These are phyloP conservation scores for Piaya cayana DNA, from an alignment of 2,113 vertebrate species.

Conservation along the genomic window DNA sequence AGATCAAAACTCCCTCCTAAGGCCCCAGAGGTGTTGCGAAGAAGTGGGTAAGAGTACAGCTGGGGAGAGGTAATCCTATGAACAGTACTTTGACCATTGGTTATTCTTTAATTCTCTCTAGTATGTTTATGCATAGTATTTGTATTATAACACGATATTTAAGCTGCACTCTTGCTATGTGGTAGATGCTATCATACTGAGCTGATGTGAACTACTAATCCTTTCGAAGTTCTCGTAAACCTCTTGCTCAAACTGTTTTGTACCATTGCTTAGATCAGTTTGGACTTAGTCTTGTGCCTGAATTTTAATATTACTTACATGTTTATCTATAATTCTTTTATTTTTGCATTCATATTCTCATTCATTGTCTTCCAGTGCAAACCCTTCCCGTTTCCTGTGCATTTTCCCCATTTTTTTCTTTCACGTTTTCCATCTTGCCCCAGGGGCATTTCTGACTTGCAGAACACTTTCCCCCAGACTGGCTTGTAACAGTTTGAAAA, in stretches of 20 bases:
- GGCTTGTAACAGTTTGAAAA: not conserved
- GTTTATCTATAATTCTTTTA: not conserved
- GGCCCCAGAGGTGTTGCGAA: not conserved
- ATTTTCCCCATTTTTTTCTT: not conserved
- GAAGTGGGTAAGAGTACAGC: not conserved
- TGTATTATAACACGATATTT: not conserved
- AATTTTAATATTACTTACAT: not conserved
- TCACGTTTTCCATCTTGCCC: not conserved
- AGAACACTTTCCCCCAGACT: not conserved
- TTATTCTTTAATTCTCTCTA: not conserved
- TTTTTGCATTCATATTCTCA: not conserved
- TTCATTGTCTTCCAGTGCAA: not conserved
- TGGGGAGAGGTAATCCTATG: not conserved
- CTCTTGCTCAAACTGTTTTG: not conserved
- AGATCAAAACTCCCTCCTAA: not conserved
- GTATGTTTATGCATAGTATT: not conserved
- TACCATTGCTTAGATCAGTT: not conserved
- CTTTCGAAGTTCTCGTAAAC: not conserved
- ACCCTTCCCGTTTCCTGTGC: not conserved
- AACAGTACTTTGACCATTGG: not conserved
- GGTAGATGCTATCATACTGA: not conserved
- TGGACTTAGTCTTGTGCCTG: not conserved
- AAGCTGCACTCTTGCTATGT: not conserved
- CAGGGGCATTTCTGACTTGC: not conserved
- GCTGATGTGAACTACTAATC: not conserved